Evolutionary conservation across 2,888 invertebrate genomes (phyloP), one percentile per base, ranked within the genome.

Genomic region (Scaptomyza caliginosa): DNA sequence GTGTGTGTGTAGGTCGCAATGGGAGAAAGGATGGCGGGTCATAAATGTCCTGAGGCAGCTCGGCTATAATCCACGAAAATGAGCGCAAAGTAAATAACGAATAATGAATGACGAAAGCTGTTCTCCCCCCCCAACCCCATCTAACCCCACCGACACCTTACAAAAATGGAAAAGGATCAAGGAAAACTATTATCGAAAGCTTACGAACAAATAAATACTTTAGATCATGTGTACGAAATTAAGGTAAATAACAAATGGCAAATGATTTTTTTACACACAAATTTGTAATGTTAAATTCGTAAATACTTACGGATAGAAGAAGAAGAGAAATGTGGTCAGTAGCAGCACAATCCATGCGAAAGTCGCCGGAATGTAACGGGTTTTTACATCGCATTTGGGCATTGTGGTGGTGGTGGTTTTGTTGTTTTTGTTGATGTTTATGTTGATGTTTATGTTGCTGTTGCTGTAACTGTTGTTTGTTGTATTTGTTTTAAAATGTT

Each of bases 301-400:
- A 30, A n/a, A 50, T 86, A 97, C 98, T 98, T 94, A 99, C 98
- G 98, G 98, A 93, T 96, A 98, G 93, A 96, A 96, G 94, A 98
- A 99, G 94, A 98, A 99, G 89, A 97, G 94, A 90, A 96, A 95
- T 87, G 98, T 98, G 88, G 98, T 96, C 91, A 95, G 96, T 92
- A 99, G 93, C 88, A 99, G 94, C 91, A 99, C 93, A 86, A 96
- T 95, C 99, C 99, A 99, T 92, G 99, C 99, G 94, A 98, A 97
- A 91, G 97, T 96, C 92, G 99, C 99, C 92, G 99, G 99, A 94
- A 98, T 95, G 93, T 97, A 97, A 94, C 97, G 96, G 92, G 97
- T 97, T 93, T 97, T 96, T 92, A 96, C 95, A 94, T 97, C 97
- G 94, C 98, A 98, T 96, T 96, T 97, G 94, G 97, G 96, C 97